Percentiles rank a stretch among this genome's conserved stretches.
These are phyloP conservation scores for Brotula barbata DNA, from an alignment of 2,797 vertebrate genomes.

Conservation along the genomic window DNA sequence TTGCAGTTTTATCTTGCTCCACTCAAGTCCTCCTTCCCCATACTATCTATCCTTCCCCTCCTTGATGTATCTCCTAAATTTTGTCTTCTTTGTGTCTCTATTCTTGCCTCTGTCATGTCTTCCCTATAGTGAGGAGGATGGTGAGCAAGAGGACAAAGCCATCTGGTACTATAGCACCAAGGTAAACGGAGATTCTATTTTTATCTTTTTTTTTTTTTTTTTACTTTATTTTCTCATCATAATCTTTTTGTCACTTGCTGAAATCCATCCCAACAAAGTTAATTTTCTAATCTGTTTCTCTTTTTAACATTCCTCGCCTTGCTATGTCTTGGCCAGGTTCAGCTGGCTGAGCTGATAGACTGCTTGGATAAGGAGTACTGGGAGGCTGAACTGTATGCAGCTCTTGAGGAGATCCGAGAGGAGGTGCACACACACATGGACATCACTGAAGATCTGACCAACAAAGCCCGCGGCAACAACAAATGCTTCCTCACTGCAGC, in stretches of 20 bases:
- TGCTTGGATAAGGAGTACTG: constrained; percentile 90
- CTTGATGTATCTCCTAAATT: constrained; percentile 12
- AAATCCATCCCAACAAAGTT: too few relatives aligned
- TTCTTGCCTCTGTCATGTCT: constrained; percentile 17
- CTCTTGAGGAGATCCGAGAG: constrained; percentile 89
- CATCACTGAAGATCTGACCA: constrained; percentile 93
- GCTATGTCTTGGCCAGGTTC: constrained; percentile 67
- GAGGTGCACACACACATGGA: constrained; percentile 95
- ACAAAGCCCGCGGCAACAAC: constrained; percentile 92
- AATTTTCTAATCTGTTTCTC: too few relatives aligned
- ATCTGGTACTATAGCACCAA: constrained; percentile 99
- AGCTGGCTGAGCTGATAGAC: constrained; percentile 90
- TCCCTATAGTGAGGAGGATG: constrained; percentile 89
- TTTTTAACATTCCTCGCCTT: not conserved
- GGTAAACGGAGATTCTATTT: constrained; percentile 64
- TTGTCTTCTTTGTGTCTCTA: not conserved
- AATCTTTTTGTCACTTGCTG: too few relatives aligned
- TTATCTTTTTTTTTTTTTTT: too few relatives aligned
- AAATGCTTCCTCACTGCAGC: constrained; percentile 91
- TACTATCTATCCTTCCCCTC: not conserved
- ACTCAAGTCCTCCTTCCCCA: not conserved
- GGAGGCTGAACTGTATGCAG: constrained; percentile 89
- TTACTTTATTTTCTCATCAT: too few relatives aligned
- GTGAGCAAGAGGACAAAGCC: constrained; percentile 91
- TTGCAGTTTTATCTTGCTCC: not conserved